A percentile compares a stretch with the other conserved stretches of the same genome.
phyloP scores from a whole-genome alignment of 2,888 invertebrate genomes.

The Crioceris asparagi region DNA sequence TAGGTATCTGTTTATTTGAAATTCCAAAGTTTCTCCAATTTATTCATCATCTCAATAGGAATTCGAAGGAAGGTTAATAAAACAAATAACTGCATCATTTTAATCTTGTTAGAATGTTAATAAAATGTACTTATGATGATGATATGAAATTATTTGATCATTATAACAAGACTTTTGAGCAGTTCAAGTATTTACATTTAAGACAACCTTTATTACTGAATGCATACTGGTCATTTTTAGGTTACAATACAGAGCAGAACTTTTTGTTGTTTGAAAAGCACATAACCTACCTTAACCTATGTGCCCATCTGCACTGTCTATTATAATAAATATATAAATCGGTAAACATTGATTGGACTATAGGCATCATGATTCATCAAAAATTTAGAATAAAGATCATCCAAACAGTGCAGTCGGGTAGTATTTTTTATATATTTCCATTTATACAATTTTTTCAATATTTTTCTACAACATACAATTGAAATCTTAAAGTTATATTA shows the following conservation, averaged over 20 bases:
- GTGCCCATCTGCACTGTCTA: slow-evolving; percentile 32
- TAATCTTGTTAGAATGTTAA: no score
- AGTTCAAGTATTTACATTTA: slow-evolving; percentile 36
- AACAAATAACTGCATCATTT: no score
- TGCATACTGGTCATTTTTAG: slow-evolving; percentile 46
- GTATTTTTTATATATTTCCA: slow-evolving; percentile 21
- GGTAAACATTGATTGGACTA: slow-evolving; percentile 22
- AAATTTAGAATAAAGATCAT: slow-evolving; percentile 31
- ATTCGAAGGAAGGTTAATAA: no score
- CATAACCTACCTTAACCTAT: slow-evolving; percentile 36
- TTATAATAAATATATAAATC: slow-evolving; percentile 6
- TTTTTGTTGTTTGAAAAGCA: slow-evolving; percentile 41
- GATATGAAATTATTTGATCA: no score
- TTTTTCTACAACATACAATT: slow-evolving; percentile 35
- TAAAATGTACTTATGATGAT: no score
- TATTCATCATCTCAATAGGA: no score
- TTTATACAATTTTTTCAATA: slow-evolving; percentile 27
- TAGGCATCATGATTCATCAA: slow-evolving; percentile 21
- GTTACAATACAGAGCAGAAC: slow-evolving; percentile 42
- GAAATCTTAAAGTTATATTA: slow-evolving; percentile 34
- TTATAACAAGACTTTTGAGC: no score
- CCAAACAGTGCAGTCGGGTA: slow-evolving; percentile 32
- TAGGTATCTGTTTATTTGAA: no score
- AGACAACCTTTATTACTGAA: slow-evolving; percentile 48
- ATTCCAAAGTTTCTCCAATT: no score